Evolutionary conservation across 2,113 vertebrate species (phyloP).

Genomic region (Polypterus bichir): DNA sequence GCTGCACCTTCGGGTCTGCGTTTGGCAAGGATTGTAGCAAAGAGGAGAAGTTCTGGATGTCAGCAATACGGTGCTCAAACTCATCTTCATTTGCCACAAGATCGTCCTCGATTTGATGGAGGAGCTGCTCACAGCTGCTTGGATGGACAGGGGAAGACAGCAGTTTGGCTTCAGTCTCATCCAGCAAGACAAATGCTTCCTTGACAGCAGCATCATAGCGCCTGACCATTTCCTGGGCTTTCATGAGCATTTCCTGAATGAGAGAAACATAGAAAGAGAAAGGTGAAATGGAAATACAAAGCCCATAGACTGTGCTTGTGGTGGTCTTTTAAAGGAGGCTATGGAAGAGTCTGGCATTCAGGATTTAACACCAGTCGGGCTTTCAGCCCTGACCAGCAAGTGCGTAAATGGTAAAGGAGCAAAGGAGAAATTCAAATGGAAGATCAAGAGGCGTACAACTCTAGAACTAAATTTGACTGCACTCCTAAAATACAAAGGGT

Average conservation of each 20-base stretch:
- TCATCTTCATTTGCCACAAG: constrained; percentile 34
- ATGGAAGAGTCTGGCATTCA: too few relatives aligned
- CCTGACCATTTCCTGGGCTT: constrained; percentile 38
- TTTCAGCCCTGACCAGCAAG: too few relatives aligned
- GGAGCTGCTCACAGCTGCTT: constrained; percentile 26
- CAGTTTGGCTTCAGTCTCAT: constrained; percentile 36
- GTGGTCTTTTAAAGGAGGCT: too few relatives aligned
- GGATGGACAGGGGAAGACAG: constrained; percentile 27
- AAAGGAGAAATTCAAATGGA: too few relatives aligned
- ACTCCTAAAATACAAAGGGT: too few relatives aligned
- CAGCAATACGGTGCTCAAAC: constrained; percentile 42
- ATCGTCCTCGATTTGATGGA: constrained; percentile 27
- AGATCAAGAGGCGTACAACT: too few relatives aligned
- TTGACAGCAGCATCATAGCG: constrained; percentile 38
- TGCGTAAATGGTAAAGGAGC: too few relatives aligned
- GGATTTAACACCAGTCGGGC: too few relatives aligned
- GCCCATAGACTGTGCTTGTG: too few relatives aligned
- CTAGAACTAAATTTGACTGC: too few relatives aligned
- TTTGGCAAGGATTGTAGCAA: constrained; percentile 37
- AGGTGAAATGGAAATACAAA: too few relatives aligned
- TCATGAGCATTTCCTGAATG: constrained; percentile 46
- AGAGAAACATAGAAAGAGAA: constrained; percentile 9
- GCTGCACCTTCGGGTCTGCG: constrained; percentile 35
- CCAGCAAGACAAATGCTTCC: constrained; percentile 31
- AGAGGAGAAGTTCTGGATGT: constrained; percentile 39